Evolutionary conservation across 2,888 invertebrate species (phyloP).

Genomic region (Adineta ricciae): DNA sequence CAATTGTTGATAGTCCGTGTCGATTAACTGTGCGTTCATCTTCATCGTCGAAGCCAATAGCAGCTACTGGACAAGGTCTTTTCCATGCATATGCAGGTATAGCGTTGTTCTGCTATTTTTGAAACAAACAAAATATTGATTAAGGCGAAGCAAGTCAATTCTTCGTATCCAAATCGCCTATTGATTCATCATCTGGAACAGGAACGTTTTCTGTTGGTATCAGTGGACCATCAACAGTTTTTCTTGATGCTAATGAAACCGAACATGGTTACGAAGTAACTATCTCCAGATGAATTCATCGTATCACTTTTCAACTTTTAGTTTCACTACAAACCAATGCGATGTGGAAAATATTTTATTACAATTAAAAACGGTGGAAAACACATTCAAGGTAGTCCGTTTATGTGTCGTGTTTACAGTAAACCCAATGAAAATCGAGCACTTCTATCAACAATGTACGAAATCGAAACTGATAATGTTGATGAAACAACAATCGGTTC

Average conservation of each 20-base stretch:
- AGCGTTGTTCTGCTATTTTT: slow-evolving; percentile 51
- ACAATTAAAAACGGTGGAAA: neutral
- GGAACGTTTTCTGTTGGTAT: neutral
- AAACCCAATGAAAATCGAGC: too few relatives aligned
- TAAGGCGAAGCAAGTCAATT: neutral
- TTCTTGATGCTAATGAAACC: neutral
- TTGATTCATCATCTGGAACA: neutral
- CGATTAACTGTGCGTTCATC: neutral
- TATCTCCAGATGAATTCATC: neutral
- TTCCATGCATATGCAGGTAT: neutral
- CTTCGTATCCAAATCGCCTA: slow-evolving; percentile 7
- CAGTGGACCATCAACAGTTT: neutral
- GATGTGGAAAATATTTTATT: neutral
- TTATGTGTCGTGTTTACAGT: neutral
- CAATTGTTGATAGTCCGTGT: neutral
- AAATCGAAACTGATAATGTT: neutral
- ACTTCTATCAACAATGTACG: neutral
- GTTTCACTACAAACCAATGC: slow-evolving; percentile 7
- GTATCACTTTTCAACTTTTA: neutral
- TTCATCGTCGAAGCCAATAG: neutral
- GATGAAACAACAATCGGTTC: too few relatives aligned
- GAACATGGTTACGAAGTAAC: neutral
- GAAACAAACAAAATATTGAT: too few relatives aligned
- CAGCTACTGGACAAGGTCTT: neutral
- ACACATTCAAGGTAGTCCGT: slow-evolving; percentile 10